phyloP scores from a whole-genome alignment of 2,113 vertebrate genomes.

The Vulpes ferrilata region DNA sequence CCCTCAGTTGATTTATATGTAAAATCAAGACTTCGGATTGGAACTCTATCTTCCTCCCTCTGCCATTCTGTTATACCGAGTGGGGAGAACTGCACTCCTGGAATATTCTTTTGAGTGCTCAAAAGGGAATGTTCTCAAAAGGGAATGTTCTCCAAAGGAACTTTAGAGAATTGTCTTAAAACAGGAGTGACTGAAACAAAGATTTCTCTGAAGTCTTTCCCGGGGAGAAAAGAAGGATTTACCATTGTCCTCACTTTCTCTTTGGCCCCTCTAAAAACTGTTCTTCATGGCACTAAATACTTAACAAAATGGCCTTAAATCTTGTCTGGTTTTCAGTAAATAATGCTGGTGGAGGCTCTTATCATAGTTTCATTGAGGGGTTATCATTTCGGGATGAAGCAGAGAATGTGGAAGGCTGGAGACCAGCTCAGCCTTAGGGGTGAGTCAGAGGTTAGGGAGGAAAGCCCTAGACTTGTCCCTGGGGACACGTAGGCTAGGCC shows the following conservation, averaged over 20 bases:
- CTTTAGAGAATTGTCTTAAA: background rate
- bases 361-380: background rate
- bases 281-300: background rate
- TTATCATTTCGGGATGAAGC: background rate
- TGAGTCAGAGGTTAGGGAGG: constrained; percentile 48
- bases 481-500: background rate
- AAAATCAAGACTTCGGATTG: background rate
- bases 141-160: background rate
- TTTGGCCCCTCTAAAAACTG: background rate
- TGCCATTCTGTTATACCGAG: background rate
- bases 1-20: background rate
- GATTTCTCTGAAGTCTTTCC: background rate
- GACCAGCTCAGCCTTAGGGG: background rate
- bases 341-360: background rate
- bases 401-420: background rate
- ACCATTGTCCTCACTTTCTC: background rate
- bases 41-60: background rate
- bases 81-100: background rate
- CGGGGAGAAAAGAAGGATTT: background rate
- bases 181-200: background rate
- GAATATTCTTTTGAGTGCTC: background rate
- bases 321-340: background rate
- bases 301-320: background rate
- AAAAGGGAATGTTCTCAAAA: background rate
- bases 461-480: background rate